These are phyloP conservation scores for Erebia palarica DNA, from an alignment of 2,888 invertebrate species.

Conservation along the genomic window DNA sequence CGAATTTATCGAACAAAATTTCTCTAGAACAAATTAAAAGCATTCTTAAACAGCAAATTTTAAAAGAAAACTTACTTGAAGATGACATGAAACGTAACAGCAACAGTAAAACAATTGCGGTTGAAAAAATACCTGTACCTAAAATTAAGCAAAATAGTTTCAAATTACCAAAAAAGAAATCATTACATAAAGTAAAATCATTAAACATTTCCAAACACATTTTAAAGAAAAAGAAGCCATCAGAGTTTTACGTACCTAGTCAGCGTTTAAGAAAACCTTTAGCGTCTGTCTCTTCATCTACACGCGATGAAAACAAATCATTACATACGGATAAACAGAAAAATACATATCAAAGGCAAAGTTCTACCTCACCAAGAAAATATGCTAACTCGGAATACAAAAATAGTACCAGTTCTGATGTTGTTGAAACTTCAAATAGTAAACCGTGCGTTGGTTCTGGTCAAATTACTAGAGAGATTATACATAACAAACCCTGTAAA, in stretches of 20 bases:
- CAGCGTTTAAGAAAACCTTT: conserved; percentile 18
- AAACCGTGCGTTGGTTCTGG: conserved; percentile 32
- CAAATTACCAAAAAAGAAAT: conserved; percentile 51
- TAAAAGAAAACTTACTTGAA: conserved; percentile 23
- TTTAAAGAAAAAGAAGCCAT: conserved; percentile 44
- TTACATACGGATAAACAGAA: conserved; percentile 34
- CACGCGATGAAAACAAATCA: conserved; percentile 43
- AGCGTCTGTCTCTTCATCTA: conserved; percentile 48
- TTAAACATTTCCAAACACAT: conserved; percentile 68
- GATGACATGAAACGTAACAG: conserved; percentile 22
- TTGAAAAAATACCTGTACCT: conserved; percentile 26
- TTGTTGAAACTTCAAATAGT: conserved; percentile 26
- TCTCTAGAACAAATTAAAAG: conserved; percentile 68
- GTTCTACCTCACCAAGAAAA: conserved; percentile 53
- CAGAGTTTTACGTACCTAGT: conserved; percentile 18
- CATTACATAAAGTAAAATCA: conserved; percentile 71
- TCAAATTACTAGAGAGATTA: conserved; percentile 34
- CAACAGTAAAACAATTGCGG: conserved; percentile 35
- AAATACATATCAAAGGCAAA: conserved; percentile 49
- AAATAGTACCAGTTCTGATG: conserved; percentile 36
- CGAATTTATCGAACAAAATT: conserved; percentile 54
- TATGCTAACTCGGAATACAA: conserved; percentile 31
- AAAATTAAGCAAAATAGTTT: conserved; percentile 14
- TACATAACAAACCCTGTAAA: conserved; percentile 5
- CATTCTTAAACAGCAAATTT: conserved; percentile 57